Base-by-base conservation (phyloP, 2,113 vertebrate genomes). In the Hippopotamus amphibius region DNA sequence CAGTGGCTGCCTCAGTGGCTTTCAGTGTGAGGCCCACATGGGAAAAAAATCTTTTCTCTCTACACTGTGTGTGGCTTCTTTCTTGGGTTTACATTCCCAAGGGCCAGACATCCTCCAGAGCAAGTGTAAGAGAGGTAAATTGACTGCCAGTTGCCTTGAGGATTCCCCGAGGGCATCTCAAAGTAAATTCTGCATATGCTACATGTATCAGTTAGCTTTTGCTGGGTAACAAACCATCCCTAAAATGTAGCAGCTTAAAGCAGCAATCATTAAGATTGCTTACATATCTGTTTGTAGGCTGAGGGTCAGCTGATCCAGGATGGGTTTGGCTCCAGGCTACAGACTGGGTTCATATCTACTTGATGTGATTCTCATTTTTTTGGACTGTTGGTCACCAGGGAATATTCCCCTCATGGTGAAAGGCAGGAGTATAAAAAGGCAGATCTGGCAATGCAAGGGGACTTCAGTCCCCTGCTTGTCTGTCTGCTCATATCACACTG, bases 181-280 rank as follows among this genome's bases (percentile, higher is more conserved):
- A 82, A 91, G 68, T 81, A 26, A 84, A 92, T 7, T 79, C 19
- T 61, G 74, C 48, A 11, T n/a, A 46, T 53, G 33, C 33, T 17
- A 17, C 7, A 57, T 80, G n/a, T 89, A 86, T 77, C 76, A 37
- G 65, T 72, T 79, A 88, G 69, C 13, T 90, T 79, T 69, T 55
- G 83, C 88, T 88, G 59, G 12, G 2, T 95, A 71, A 92, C 57
- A 93, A 69, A 80, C 9, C 7, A 37, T 7, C 30, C 53, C 16
- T 5, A 33, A 66, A 24, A 53, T 37, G 19, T 4, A 43, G 22
- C 26, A 0, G 21, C 66, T 82, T 37, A 79, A 71, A 92, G 57
- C 48, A 63, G 22, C 37, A 4, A 1, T 86, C 59, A 33, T 59
- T 22, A 2, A 28, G 4, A 15, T 69, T 1, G 0, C 21, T 82